Percentiles rank a stretch among this genome's conserved stretches.
phyloP scores from a whole-genome alignment of 53 echinoderm and acorn worm species.

The Temnopleurus reevesii region DNA sequence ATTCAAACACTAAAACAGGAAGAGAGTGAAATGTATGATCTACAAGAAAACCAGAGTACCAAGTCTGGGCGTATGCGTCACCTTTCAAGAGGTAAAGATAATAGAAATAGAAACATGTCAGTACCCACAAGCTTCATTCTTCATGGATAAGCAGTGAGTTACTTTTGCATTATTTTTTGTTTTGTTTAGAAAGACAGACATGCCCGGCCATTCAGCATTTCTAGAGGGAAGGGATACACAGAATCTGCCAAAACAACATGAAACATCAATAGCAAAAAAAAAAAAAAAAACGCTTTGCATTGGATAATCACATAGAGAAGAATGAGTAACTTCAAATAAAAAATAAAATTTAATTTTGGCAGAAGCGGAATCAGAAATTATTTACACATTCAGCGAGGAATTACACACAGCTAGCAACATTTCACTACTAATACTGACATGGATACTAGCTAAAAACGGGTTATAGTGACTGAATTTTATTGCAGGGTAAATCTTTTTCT shows the following conservation, averaged over 20 bases:
- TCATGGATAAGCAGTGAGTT: not conserved
- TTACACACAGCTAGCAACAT: not conserved
- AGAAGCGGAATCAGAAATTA: not conserved
- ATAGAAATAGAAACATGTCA: not conserved
- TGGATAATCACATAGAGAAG: not conserved
- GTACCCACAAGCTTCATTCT: not conserved
- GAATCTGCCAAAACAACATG: not conserved
- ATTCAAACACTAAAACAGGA: not conserved
- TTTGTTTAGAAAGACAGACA: not conserved
- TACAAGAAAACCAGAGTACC: constrained; percentile 14
- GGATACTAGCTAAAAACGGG: constrained; percentile 1
- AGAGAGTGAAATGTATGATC: constrained; percentile 31
- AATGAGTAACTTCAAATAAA: not conserved
- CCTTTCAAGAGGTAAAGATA: constrained; percentile 1
- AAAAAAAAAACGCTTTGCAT: too few relatives aligned
- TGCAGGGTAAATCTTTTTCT: too few relatives aligned
- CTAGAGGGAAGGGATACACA: not conserved
- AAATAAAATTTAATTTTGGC: not conserved
- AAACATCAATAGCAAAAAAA: not conserved
- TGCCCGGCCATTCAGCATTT: not conserved
- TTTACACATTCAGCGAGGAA: not conserved
- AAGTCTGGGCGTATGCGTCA: not conserved
- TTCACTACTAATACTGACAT: not conserved
- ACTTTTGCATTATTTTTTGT: too few relatives aligned
- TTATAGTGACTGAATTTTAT: not conserved